Base-by-base conservation (phyloP, 2,888 invertebrate species). In the Ctenicera cuprea region DNA sequence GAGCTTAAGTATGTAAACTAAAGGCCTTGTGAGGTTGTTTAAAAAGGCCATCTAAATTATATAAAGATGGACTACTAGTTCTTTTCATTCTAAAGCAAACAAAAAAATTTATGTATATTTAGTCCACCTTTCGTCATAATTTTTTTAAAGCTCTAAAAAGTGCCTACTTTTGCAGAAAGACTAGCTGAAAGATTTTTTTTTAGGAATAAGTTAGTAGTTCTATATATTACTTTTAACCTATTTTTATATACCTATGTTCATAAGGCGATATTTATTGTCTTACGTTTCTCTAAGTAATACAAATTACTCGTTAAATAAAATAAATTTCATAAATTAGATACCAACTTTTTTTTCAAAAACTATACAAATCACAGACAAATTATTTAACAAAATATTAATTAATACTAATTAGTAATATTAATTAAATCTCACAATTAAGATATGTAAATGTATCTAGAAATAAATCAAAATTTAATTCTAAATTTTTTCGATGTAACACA, bases 201-300 rank as follows among this genome's bases (percentile, higher is more conserved):
- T 63, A 63, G 63, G 63, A 63, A 63, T 37, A n/a, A 45, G 41
- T 16, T 18, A 57, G 20, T 38, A 70, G 50, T 20, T 26, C 52
- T 33, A 33, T 65, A 72, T 37, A 20, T 48, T 62, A 37, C 12
- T 73, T 67, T 54, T 26, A 26, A 68, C 7, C 37, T 54, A 68
- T 63, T 62, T 54, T 72, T 65, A 65, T 72, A 71, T 59, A 57
- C n/a, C 70, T 73, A 74, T 74, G 41, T 75, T 71, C 76, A 76
- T 83, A 83, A 83, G 83, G 83, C 83, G 78, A 37, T 80, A 80
- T 79, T 85, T 85, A 85, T 84, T 85, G 85, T 85, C 85, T 81
- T 83, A 80, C 77, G 84, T 85, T 85, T 80, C 83, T 79, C 82
- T 83, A 82, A 80, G 75, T 76, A 72, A 75, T 65, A 71, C 18